Conservation (phyloP, 2,113 vertebrate genomes). For the Gavialis gangeticus region DNA sequence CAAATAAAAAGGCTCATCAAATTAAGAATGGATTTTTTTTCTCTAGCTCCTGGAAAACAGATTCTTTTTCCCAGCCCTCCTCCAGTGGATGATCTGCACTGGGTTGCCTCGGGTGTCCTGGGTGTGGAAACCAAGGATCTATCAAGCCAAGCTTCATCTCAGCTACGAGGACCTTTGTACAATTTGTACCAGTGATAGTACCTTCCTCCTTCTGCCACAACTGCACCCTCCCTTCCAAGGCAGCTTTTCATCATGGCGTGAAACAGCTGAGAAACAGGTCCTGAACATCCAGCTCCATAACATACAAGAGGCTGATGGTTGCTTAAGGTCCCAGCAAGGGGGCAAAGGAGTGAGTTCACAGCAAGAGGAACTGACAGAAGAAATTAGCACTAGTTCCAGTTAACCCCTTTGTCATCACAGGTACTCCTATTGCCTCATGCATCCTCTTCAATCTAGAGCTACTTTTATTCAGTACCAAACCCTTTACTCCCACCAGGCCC, state of each 20-base stretch:
- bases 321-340: not conserved
- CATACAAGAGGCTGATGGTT: not conserved
- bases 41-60: not conserved
- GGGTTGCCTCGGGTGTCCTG: conserved; percentile 25
- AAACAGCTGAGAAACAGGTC: not conserved
- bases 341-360: not conserved
- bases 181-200: not conserved
- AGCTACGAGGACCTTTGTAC: not conserved
- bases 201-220: not conserved
- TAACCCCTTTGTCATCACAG: not conserved
- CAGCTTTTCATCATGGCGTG: not conserved
- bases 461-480: not conserved
- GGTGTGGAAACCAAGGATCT: conserved; percentile 10
- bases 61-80: conserved; percentile 22
- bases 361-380: not conserved
- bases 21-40: not conserved
- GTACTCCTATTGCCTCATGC: not conserved
- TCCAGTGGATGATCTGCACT: conserved; percentile 13
- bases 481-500: not conserved
- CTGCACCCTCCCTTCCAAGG: not conserved
- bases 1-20: not conserved
- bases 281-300: not conserved
- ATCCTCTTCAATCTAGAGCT: not conserved
- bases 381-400: not conserved
- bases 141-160: not conserved